A percentile compares a stretch with the other conserved stretches of the same genome.
These are phyloP conservation scores for Pegoplata infirma DNA, from an alignment of 2,888 invertebrate genomes.

Conservation along the genomic window DNA sequence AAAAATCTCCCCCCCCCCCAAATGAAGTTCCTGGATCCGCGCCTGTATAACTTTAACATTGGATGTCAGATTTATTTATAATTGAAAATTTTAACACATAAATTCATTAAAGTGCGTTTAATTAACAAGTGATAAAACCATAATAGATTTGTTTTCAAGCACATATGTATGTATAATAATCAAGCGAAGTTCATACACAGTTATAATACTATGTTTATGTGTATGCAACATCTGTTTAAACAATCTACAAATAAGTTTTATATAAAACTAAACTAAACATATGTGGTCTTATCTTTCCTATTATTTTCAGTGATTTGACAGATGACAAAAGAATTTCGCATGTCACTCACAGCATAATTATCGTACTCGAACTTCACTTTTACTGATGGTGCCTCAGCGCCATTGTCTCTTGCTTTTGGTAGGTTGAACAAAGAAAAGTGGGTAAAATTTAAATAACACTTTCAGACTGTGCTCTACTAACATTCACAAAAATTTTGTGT, in stretches of 20 bases:
- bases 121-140: slow-evolving; percentile 39
- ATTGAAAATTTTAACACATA: neutral
- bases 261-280: slow-evolving; percentile 12
- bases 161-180: neutral
- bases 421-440: neutral
- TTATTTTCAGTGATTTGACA: slow-evolving; percentile 39
- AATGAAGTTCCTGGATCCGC: too few species aligned
- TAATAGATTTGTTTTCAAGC: slow-evolving; percentile 6
- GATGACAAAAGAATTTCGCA: slow-evolving; percentile 24
- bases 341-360: slow-evolving; percentile 26
- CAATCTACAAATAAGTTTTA: too few species aligned
- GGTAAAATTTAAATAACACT: neutral
- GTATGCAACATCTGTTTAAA: neutral
- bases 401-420: too few species aligned
- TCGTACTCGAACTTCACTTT: neutral
- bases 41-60: slow-evolving; percentile 1
- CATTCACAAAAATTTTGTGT: neutral
- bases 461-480: neutral
- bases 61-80: slow-evolving; percentile 7
- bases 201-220: neutral
- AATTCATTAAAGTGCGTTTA: slow-evolving; percentile 43
- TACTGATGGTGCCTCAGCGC: neutral
- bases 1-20: too few species aligned
- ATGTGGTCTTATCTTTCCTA: slow-evolving; percentile 33
- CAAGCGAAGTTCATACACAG: neutral